Evolutionary conservation across 1,140 invertebrate species (phyloP).

Genomic region (Polypedilum vanderplanki): DNA sequence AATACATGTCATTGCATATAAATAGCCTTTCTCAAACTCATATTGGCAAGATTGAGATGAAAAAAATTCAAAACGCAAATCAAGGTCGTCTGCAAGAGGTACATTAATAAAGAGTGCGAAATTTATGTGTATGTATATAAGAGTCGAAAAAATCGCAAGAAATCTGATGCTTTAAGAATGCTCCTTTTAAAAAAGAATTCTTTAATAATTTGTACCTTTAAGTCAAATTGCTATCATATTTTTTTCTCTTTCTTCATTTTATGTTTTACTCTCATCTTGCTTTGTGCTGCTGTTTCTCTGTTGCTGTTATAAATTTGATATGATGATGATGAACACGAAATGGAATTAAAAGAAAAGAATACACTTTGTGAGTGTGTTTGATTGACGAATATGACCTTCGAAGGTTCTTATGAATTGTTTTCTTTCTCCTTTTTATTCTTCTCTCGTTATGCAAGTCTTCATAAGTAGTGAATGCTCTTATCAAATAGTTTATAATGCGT

Average conservation of each 20-base stretch:
- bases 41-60: too few species aligned
- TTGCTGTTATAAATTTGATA: too few species aligned
- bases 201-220: background rate
- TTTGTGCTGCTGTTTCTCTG: too few species aligned
- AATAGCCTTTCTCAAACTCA: background rate
- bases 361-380: background rate
- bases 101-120: background rate
- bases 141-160: background rate
- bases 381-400: background rate
- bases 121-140: background rate
- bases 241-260: background rate
- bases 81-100: background rate
- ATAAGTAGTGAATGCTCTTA: constrained; percentile 1
- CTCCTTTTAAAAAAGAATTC: background rate
- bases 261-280: background rate
- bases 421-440: background rate
- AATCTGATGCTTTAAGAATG: background rate
- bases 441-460: background rate
- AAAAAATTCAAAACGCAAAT: background rate
- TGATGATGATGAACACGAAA: background rate
- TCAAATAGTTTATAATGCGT: background rate
- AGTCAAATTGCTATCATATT: background rate
- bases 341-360: background rate
- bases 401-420: background rate
- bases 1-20: background rate